A percentile compares a stretch with the other conserved stretches of the same genome.
phyloP scores from a whole-genome alignment of 2,113 vertebrate species.

The Pollimyrus isidori region DNA sequence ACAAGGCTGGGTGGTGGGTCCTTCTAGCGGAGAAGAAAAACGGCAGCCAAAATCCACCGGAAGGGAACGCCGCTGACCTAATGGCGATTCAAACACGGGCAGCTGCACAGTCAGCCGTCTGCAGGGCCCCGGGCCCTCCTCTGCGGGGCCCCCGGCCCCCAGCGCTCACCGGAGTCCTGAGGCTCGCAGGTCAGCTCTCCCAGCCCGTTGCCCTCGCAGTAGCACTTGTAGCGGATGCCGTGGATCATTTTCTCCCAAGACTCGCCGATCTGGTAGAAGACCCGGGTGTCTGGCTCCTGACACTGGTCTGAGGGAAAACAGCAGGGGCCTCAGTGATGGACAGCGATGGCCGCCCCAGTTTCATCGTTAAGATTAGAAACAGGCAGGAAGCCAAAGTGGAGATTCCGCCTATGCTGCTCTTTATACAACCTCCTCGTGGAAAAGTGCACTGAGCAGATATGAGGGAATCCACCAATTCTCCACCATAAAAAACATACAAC shows the following conservation, averaged over 20 bases:
- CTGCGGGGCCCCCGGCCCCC: too few relatives aligned
- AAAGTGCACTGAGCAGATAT: neutral
- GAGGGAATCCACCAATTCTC: neutral
- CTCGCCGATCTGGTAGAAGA: slow-evolving; percentile 89
- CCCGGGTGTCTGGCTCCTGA: slow-evolving; percentile 84
- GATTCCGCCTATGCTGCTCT: neutral
- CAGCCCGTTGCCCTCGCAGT: slow-evolving; percentile 86
- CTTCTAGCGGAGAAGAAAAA: neutral
- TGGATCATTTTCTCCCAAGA: slow-evolving; percentile 84
- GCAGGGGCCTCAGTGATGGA: neutral
- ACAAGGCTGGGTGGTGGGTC: neutral
- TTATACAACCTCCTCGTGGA: neutral
- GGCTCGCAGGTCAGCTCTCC: slow-evolving; percentile 92
- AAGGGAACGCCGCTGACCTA: neutral
- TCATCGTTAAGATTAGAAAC: neutral
- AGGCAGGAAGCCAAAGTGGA: neutral
- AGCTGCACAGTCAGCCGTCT: neutral
- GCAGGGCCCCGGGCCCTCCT: too few relatives aligned
- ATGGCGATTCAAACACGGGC: neutral
- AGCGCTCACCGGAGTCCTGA: slow-evolving; percentile 49
- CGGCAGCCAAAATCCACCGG: neutral
- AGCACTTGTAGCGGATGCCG: slow-evolving; percentile 82
- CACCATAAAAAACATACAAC: neutral
- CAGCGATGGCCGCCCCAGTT: neutral
- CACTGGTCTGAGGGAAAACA: slow-evolving; percentile 75